A percentile compares a stretch with the other conserved stretches of the same genome.
Evolutionary conservation across 2,797 vertebrate genomes (phyloP).

Genomic region (Acanthurus lineatus): DNA sequence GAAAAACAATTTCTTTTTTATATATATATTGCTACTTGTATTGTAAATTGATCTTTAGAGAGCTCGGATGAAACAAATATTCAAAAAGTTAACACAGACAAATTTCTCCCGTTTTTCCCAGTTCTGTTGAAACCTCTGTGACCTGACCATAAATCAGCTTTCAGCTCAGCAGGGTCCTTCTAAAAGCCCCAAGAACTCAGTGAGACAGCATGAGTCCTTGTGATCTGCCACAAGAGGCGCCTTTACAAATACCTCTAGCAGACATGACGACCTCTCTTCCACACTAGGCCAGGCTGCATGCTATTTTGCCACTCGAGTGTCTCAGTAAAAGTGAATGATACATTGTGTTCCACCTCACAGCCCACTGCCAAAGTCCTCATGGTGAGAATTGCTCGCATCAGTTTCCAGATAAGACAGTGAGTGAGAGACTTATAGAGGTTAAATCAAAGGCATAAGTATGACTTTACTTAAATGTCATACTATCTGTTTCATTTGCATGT

Average conservation of each 20-base stretch:
- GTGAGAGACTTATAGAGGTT: slow-evolving; percentile 39
- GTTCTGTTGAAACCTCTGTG: slow-evolving; percentile 31
- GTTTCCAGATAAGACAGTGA: slow-evolving; percentile 48
- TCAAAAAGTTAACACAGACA: slow-evolving; percentile 13
- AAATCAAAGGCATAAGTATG: slow-evolving; percentile 55
- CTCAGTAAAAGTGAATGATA: slow-evolving; percentile 40
- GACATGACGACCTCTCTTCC: slow-evolving; percentile 24
- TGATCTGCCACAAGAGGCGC: slow-evolving; percentile 53
- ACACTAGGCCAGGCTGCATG: slow-evolving; percentile 43
- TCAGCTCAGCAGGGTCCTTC: slow-evolving; percentile 37
- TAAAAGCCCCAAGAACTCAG: slow-evolving; percentile 39
- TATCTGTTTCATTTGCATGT: slow-evolving; percentile 71
- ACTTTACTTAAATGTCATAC: slow-evolving; percentile 68
- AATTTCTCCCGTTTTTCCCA: neutral
- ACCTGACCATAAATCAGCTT: slow-evolving; percentile 28
- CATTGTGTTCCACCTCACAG: slow-evolving; percentile 39
- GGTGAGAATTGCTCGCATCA: slow-evolving; percentile 36
- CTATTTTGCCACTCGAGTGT: slow-evolving; percentile 35
- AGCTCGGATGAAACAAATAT: slow-evolving; percentile 16
- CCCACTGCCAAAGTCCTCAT: slow-evolving; percentile 21
- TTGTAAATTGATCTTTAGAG: neutral
- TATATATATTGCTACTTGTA: neutral
- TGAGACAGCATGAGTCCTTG: slow-evolving; percentile 43
- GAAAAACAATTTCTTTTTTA: slow-evolving; percentile 6
- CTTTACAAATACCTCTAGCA: slow-evolving; percentile 40